A percentile compares a stretch with the other conserved stretches of the same genome.
Conservation (phyloP, 2,113 vertebrate species). For the Takifugu flavidus region DNA sequence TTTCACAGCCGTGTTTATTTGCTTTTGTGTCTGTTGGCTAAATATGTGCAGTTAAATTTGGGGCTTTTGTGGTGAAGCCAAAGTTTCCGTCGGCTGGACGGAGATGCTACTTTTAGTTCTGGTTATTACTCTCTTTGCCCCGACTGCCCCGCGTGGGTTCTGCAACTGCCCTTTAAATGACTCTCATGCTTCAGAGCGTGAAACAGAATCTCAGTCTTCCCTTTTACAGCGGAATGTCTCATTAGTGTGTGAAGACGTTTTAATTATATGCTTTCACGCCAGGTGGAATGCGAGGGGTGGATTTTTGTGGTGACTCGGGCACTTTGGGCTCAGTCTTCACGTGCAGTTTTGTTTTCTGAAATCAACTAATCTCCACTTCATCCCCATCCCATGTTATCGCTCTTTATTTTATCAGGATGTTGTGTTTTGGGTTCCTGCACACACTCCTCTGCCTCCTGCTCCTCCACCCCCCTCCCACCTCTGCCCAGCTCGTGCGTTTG, state of each 20-base stretch:
- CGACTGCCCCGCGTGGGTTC: slow-evolving; percentile 19
- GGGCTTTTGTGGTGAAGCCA: slow-evolving; percentile 62
- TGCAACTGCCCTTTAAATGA: slow-evolving; percentile 28
- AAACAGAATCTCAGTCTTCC: slow-evolving; percentile 40
- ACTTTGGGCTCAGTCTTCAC: slow-evolving; percentile 21
- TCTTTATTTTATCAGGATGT: slow-evolving; percentile 52
- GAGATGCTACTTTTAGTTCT: slow-evolving; percentile 60
- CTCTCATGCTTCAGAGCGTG: neutral
- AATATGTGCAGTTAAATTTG: slow-evolving; percentile 50
- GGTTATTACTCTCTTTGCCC: slow-evolving; percentile 40
- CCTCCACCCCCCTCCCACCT: slow-evolving; percentile 37
- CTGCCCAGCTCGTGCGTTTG: slow-evolving; percentile 69
- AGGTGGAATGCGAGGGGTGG: slow-evolving; percentile 52
- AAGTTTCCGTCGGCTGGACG: slow-evolving; percentile 61
- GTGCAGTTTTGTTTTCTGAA: slow-evolving; percentile 12
- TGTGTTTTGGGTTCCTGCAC: slow-evolving; percentile 53
- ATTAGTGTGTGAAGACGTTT: slow-evolving; percentile 44
- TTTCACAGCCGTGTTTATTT: slow-evolving; percentile 63
- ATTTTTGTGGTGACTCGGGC: slow-evolving; percentile 56
- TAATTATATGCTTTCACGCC: slow-evolving; percentile 65
- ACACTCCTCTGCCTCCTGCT: slow-evolving; percentile 48
- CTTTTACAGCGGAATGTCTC: slow-evolving; percentile 41
- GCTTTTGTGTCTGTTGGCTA: slow-evolving; percentile 63
- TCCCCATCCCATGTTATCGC: slow-evolving; percentile 2
- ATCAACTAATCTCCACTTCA: neutral